phyloP scores from a whole-genome alignment of 1,140 invertebrate genomes.

The Choristoneura fumiferana region DNA sequence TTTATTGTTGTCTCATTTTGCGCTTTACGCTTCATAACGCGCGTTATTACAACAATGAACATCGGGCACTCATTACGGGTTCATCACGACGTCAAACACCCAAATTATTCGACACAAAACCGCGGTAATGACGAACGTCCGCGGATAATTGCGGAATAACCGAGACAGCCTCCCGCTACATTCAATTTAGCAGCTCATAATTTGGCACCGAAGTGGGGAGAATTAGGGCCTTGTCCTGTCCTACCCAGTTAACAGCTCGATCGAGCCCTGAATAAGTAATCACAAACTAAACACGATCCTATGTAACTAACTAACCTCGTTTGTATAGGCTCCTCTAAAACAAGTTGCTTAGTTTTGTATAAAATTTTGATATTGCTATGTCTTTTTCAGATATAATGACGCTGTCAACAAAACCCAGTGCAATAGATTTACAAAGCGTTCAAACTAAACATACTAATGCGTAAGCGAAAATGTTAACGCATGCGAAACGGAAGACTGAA shows the following conservation, averaged over 20 bases:
- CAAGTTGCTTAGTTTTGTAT: neutral
- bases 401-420: slow-evolving; percentile 19
- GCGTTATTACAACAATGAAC: slow-evolving; percentile 72
- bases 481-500: slow-evolving; percentile 50
- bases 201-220: slow-evolving; percentile 44
- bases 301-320: no score
- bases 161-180: slow-evolving; percentile 55
- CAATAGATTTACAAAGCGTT: slow-evolving; percentile 24
- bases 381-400: slow-evolving; percentile 54
- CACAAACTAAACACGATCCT: neutral
- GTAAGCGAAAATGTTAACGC: slow-evolving; percentile 55
- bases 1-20: slow-evolving; percentile 68
- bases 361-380: neutral
- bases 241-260: slow-evolving; percentile 2
- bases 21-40: slow-evolving; percentile 57
- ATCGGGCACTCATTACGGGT: slow-evolving; percentile 66
- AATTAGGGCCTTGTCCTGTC: slow-evolving; percentile 30
- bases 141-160: slow-evolving; percentile 71
- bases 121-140: slow-evolving; percentile 67
- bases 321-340: neutral
- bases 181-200: slow-evolving; percentile 65
- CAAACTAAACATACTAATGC: slow-evolving; percentile 28
- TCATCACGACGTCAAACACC: slow-evolving; percentile 57
- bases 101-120: slow-evolving; percentile 69
- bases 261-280: slow-evolving; percentile 6